Percentiles rank a stretch among this genome's conserved stretches.
Evolutionary conservation across 2,113 vertebrate species (phyloP).

Genomic region (Tiliqua scincoides): DNA sequence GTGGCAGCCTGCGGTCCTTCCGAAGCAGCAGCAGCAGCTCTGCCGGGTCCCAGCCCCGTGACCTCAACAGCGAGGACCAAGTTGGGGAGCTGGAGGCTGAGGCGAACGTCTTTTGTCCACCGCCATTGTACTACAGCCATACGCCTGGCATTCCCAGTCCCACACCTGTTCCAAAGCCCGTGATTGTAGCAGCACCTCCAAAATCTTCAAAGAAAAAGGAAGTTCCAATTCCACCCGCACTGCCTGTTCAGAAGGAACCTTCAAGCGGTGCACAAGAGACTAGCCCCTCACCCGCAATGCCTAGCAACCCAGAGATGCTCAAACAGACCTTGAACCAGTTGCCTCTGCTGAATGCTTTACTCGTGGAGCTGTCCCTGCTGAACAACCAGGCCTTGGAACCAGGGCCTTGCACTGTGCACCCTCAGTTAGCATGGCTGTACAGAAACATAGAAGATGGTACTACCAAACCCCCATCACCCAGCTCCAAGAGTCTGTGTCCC

Average conservation of each 20-base stretch:
- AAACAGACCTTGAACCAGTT: conserved; percentile 72
- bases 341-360: conserved; percentile 87
- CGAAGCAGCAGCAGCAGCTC: neutral
- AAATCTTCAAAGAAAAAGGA: neutral
- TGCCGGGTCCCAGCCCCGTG: conserved; percentile 12
- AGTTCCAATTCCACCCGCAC: neutral
- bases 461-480: neutral
- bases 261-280: neutral
- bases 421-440: conserved; percentile 72
- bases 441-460: conserved; percentile 33
- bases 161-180: neutral
- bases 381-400: conserved; percentile 53
- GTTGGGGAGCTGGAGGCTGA: conserved; percentile 61
- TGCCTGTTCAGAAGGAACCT: neutral
- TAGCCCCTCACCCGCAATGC: too few species aligned
- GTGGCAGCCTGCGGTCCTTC: neutral
- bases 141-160: conserved; percentile 40
- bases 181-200: conserved; percentile 14
- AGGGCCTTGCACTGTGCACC: neutral
- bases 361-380: conserved; percentile 85
- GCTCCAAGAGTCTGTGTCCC: neutral
- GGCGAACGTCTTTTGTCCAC: conserved; percentile 80
- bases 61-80: conserved; percentile 6
- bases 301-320: neutral
- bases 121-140: conserved; percentile 82